A percentile compares a stretch with the other conserved stretches of the same genome.
Conservation (phyloP, 2,888 invertebrate species). For the Malthinus seriepunctatus region DNA sequence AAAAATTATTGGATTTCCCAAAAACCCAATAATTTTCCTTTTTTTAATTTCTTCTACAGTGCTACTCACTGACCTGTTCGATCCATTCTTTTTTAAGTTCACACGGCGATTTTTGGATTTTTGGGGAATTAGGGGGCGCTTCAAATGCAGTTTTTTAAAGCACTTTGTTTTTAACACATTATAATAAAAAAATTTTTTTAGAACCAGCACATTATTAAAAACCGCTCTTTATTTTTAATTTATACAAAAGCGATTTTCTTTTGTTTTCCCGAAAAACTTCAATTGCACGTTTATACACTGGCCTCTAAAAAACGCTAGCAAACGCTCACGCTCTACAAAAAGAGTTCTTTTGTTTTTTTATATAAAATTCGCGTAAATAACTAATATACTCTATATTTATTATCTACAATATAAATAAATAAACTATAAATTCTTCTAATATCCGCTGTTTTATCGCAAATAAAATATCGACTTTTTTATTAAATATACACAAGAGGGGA, state of each 20-base stretch:
- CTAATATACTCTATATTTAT: conserved; percentile 36
- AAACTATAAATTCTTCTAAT: conserved; percentile 51
- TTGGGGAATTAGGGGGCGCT: background rate
- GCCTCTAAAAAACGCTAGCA: conserved; percentile 46
- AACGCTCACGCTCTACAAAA: conserved; percentile 33
- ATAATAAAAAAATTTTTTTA: conserved; percentile 36
- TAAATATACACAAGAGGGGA: conserved; percentile 50
- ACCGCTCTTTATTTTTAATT: conserved; percentile 39
- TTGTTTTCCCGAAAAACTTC: conserved; percentile 28
- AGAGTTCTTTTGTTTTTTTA: conserved; percentile 30
- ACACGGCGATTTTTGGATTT: background rate
- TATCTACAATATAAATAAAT: conserved; percentile 58
- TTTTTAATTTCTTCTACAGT: conserved; percentile 16
- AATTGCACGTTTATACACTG: conserved; percentile 54
- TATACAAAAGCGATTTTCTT: background rate
- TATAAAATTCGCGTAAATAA: conserved; percentile 36
- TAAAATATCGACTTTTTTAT: conserved; percentile 45
- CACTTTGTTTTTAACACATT: conserved; percentile 28
- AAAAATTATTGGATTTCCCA: conserved; percentile 16
- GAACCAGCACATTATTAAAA: conserved; percentile 39
- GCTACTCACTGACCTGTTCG: conserved; percentile 24
- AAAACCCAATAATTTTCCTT: conserved; percentile 21
- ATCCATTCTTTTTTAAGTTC: conserved; percentile 10
- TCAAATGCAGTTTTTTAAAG: conserved; percentile 23
- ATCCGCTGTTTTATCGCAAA: conserved; percentile 46